A percentile compares a stretch with the other conserved stretches of the same genome.
Evolutionary conservation across 2,113 vertebrate species (phyloP).

Genomic region (Protobothrops flavoviridis): DNA sequence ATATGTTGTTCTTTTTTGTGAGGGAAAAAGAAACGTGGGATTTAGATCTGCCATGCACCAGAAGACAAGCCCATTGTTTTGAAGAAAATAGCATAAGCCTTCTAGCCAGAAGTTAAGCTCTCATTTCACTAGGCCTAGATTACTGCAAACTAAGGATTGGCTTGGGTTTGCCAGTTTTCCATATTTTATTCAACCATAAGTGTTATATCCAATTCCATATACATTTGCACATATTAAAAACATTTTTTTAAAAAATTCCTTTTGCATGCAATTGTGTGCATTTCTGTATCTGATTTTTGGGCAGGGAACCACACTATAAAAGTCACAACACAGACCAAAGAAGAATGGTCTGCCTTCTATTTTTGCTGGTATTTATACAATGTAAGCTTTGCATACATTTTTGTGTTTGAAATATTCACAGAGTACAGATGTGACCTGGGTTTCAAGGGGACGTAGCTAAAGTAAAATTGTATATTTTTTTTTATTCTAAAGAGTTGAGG

Average conservation of each 20-base stretch:
- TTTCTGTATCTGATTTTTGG: background rate
- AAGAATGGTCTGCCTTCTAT: background rate
- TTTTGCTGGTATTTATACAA: constrained; percentile 6
- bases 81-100: background rate
- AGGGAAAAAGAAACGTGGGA: background rate
- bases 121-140: background rate
- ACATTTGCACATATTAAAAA: background rate
- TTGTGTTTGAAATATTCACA: background rate
- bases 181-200: background rate
- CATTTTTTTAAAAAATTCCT: background rate
- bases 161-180: background rate
- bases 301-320: background rate
- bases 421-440: background rate
- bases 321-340: background rate
- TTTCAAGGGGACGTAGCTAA: background rate
- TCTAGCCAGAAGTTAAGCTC: background rate
- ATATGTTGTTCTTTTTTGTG: background rate
- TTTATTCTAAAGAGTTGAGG: background rate
- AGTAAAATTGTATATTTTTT: background rate
- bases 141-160: background rate
- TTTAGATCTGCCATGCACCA: background rate
- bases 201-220: background rate
- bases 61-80: background rate
- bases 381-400: background rate
- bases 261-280: background rate